A percentile compares a stretch with the other conserved stretches of the same genome.
Conservation (phyloP, 2,888 invertebrate genomes). For the Drosophila recens region DNA sequence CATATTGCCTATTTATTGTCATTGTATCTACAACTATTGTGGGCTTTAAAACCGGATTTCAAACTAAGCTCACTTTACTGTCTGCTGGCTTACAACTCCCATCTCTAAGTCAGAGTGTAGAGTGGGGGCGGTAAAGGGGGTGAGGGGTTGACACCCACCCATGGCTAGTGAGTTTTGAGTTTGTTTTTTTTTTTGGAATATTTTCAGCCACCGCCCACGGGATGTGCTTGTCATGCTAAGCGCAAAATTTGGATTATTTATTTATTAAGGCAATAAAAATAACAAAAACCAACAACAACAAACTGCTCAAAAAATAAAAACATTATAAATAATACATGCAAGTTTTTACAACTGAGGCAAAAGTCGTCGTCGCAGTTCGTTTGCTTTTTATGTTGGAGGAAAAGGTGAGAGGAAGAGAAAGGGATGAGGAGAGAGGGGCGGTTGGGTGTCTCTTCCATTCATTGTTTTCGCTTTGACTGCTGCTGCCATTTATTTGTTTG, state of each 20-base stretch:
- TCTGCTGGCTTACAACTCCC: conserved; percentile 11
- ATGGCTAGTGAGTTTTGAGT: conserved; percentile 27
- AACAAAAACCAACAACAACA: conserved; percentile 1
- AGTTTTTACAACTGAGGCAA: conserved; percentile 55
- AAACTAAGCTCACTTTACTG: neutral
- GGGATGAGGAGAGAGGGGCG: neutral
- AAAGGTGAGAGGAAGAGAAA: neutral
- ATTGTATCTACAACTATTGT: conserved; percentile 51
- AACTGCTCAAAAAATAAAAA: conserved; percentile 41
- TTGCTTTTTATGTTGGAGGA: neutral
- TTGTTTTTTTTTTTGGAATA: conserved; percentile 21
- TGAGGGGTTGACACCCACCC: conserved; percentile 38
- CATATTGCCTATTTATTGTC: conserved; percentile 60
- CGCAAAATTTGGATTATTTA: conserved; percentile 66
- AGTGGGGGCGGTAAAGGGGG: neutral
- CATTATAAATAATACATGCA: conserved; percentile 61
- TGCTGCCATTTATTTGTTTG: conserved; percentile 39
- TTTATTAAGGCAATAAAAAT: conserved; percentile 65
- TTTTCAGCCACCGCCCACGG: conserved; percentile 55
- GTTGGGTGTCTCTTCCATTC: conserved; percentile 39
- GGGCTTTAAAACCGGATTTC: conserved; percentile 62
- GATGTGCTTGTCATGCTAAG: conserved; percentile 66
- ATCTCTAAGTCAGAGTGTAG: neutral
- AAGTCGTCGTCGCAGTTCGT: conserved; percentile 23
- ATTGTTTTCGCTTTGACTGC: conserved; percentile 37